These are phyloP conservation scores for Eunapius fragilis DNA, from an alignment of 37 sponge, comb jelly and placozoan species.

Conservation along the genomic window DNA sequence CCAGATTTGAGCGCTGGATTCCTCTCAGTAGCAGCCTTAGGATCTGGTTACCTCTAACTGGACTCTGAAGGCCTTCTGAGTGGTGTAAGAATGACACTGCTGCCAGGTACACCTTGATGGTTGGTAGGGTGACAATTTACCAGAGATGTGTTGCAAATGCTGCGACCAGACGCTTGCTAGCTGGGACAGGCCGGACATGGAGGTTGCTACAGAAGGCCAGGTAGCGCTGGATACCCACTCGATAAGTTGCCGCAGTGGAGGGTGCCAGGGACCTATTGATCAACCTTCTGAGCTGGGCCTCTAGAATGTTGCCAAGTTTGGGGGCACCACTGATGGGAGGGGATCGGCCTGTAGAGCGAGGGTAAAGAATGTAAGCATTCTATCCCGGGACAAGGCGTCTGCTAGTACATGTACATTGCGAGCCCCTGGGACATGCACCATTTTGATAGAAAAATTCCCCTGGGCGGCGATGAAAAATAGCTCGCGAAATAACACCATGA, in stretches of 20 bases:
- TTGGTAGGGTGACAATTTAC: neutral
- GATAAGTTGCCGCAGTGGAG: slow-evolving; percentile 32
- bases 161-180: slow-evolving; percentile 5
- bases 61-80: slow-evolving; percentile 10
- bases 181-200: slow-evolving; percentile 24
- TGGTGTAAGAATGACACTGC: slow-evolving; percentile 18
- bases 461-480: no score
- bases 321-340: no score
- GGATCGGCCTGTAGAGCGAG: no score
- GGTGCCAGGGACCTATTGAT: slow-evolving; percentile 2
- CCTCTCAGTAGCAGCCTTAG: slow-evolving; percentile 29
- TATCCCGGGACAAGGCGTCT: no score
- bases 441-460: neutral
- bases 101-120: slow-evolving; percentile 52
- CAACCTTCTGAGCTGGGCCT: neutral
- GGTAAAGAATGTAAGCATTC: no score
- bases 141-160: slow-evolving; percentile 19
- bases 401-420: no score
- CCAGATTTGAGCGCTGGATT: neutral
- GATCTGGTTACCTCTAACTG: slow-evolving; percentile 3
- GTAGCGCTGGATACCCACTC: slow-evolving; percentile 13
- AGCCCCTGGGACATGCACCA: no score
- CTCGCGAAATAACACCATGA: no score
- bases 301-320: no score
- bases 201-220: slow-evolving; percentile 5